Evolutionary conservation across 2,888 invertebrate genomes (phyloP), one percentile per base, ranked within the genome.

Genomic region (Nephrotoma guestfalica): DNA sequence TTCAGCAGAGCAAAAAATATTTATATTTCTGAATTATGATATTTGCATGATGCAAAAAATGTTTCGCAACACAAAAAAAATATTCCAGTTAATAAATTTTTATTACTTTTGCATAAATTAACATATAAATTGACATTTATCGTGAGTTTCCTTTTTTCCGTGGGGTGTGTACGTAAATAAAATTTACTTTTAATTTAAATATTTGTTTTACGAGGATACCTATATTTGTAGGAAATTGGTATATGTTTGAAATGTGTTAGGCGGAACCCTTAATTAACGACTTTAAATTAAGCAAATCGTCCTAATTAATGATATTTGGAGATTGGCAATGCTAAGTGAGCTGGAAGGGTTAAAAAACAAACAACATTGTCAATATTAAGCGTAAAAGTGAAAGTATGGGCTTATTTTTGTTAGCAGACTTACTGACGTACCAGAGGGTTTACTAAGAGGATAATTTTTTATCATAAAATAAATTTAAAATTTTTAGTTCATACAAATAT

Each of bases 71-170:
- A 30, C 30, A 15, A 15, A 51, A 51, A 51, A 51, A 15, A 71
- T 71, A 30, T 71, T 57, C 9, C 84, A 84, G 84, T 84, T 41
- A 84, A 84, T 84, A 84, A 84, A 84, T 84, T 84, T 84, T 84
- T 84, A 84, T 84, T 84, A 42, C 41, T 84, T 84, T 84, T 84
- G 84, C 84, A 84, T 84, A 84, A 41, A 84, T 84, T 84, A 84
- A 84, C 84, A 84, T 84, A 84, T 84, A 84, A 84, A 84, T 84
- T 84, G 84, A 42, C 84, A 84, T 84, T 84, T 84, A 84, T 84
- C 84, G 41, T 41, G 41, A 57, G 1, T 6, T 30, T 30, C 30
- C 30, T 71, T 30, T 71, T 71, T 71, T n/a, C n/a, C 7, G 51
- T 51, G 6, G 15, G 15, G 51, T 51, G 0, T n/a, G 47, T 15